A percentile compares a stretch with the other conserved stretches of the same genome.
Evolutionary conservation across 2,113 vertebrate genomes (phyloP).

Genomic region (Pelecanus crispus): DNA sequence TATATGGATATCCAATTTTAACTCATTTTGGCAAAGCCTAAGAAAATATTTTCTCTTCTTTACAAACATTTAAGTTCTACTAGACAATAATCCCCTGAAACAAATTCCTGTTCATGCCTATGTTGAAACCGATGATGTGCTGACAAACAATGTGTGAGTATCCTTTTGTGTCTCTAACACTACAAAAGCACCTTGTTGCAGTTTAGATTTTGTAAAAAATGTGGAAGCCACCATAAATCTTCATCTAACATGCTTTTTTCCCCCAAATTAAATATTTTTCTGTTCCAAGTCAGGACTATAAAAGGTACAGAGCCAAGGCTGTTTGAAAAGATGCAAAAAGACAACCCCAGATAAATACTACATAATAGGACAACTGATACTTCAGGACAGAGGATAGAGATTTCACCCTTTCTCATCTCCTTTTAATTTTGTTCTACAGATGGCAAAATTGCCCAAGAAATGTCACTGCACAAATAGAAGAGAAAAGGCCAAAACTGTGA

Average conservation of each 20-base stretch:
- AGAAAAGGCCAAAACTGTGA: neutral
- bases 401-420: neutral
- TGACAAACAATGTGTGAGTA: neutral
- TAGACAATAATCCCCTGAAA: neutral
- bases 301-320: neutral
- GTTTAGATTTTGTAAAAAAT: neutral
- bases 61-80: neutral
- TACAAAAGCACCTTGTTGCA: neutral
- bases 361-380: neutral
- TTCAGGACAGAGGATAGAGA: neutral
- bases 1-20: neutral
- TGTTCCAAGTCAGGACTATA: neutral
- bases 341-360: neutral
- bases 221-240: neutral
- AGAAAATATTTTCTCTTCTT: neutral
- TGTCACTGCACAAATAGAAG: neutral
- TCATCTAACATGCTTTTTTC: neutral
- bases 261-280: neutral
- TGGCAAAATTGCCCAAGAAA: conserved; percentile 4
- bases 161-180: neutral
- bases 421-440: neutral
- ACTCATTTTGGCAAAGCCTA: neutral
- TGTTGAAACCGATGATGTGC: neutral
- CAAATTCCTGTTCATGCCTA: neutral
- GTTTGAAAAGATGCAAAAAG: neutral